These are phyloP conservation scores for Erythrolamprus reginae DNA, from an alignment of 2,113 vertebrate genomes.

Conservation along the genomic window DNA sequence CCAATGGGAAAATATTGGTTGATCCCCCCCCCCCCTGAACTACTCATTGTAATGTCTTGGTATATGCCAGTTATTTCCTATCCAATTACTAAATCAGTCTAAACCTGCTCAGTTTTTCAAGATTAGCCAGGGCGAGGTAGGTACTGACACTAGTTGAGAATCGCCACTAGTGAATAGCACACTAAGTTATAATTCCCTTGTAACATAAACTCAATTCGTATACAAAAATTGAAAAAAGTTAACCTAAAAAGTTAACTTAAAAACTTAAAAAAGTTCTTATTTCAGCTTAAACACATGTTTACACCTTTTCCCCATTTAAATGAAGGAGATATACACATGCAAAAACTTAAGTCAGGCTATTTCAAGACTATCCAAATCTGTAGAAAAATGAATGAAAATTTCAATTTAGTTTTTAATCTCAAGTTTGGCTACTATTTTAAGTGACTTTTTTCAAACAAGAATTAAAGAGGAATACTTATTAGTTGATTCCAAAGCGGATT, in stretches of 20 bases:
- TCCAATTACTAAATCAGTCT: not conserved
- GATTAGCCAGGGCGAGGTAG: not conserved
- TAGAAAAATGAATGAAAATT: slow-evolving; percentile 45
- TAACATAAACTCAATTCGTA: not conserved
- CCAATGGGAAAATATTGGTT: not conserved
- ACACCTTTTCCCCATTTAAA: not conserved
- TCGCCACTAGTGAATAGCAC: not conserved
- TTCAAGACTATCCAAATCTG: slow-evolving; percentile 8
- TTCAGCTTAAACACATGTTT: not conserved
- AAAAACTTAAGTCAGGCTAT: not conserved
- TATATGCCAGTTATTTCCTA: not conserved
- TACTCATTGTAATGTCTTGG: not conserved
- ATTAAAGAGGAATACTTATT: slow-evolving; percentile 65
- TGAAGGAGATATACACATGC: not conserved
- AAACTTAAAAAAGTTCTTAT: too few species aligned
- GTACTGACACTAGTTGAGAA: not conserved
- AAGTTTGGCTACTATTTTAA: slow-evolving; percentile 56
- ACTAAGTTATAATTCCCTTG: slow-evolving; percentile 4
- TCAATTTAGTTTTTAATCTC: slow-evolving; percentile 51
- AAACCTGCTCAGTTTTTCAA: not conserved
- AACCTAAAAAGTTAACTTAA: too few species aligned
- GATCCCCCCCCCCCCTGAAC: too few species aligned
- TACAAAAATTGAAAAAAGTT: too few species aligned
- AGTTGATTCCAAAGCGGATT: slow-evolving; percentile 65
- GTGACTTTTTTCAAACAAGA: slow-evolving; percentile 56